phyloP scores from a whole-genome alignment of 2,797 vertebrate species.

The Rhinoraja longicauda region DNA sequence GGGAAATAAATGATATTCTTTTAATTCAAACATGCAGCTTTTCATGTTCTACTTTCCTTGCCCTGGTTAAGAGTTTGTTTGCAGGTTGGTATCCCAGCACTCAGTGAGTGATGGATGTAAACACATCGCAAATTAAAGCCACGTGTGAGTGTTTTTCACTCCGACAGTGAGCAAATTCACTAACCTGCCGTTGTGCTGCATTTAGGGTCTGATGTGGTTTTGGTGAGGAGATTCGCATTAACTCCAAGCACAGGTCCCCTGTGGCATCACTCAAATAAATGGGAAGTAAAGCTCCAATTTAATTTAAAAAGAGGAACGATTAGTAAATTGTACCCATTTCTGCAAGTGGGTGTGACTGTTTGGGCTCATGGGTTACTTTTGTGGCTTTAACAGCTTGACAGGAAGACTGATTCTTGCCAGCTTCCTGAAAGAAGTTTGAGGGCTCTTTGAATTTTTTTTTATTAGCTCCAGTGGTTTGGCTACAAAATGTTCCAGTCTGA shows the following conservation, averaged over 20 bases:
- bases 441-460: conserved; percentile 46
- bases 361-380: conserved; percentile 29
- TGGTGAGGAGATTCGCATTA: conserved; percentile 1
- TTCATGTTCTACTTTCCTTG: conserved; percentile 1
- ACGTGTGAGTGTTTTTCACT: conserved; percentile 47
- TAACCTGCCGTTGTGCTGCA: not conserved
- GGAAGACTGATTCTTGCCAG: conserved; percentile 31
- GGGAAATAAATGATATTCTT: not conserved
- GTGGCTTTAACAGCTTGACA: conserved; percentile 27
- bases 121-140: conserved; percentile 59
- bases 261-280: conserved; percentile 22
- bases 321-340: conserved; percentile 23
- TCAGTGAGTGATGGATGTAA: conserved; percentile 59
- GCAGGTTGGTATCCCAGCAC: conserved; percentile 53
- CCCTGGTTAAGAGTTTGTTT: conserved; percentile 49
- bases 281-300: conserved; percentile 24
- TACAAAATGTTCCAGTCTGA: conserved; percentile 47
- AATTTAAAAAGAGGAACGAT: conserved; percentile 17
- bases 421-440: conserved; percentile 35
- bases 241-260: conserved; percentile 3
- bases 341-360: conserved; percentile 28
- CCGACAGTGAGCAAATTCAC: conserved; percentile 10
- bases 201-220: conserved; percentile 25
- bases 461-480: conserved; percentile 53
- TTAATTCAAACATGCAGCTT: not conserved